Percentiles rank a stretch among this genome's conserved stretches.
Evolutionary conservation across 92 coral and sea anemone species (phyloP).

Genomic region (Virgularia gustaviana): DNA sequence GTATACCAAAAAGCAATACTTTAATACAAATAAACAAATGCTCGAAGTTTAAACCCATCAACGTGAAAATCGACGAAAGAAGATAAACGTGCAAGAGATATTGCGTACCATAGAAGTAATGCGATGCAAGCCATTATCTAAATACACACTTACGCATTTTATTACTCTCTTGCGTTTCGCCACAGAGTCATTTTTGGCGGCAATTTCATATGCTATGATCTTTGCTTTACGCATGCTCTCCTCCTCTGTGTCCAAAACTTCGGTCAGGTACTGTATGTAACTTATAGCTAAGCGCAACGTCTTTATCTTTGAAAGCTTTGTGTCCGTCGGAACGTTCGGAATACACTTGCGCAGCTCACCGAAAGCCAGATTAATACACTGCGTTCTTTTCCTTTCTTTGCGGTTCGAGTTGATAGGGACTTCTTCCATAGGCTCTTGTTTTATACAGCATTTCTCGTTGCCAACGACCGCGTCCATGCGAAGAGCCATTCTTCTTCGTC

Average conservation of each 20-base stretch:
- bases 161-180: slow-evolving; percentile 63
- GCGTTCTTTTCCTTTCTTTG: slow-evolving; percentile 89
- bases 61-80: too few species aligned
- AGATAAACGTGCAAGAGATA: too few species aligned
- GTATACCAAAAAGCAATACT: too few species aligned
- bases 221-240: slow-evolving; percentile 72
- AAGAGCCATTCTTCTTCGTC: neutral
- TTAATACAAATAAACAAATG: too few species aligned
- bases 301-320: slow-evolving; percentile 94
- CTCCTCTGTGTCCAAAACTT: slow-evolving; percentile 82
- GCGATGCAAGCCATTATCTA: neutral
- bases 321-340: slow-evolving; percentile 92
- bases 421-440: slow-evolving; percentile 30
- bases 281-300: slow-evolving; percentile 91
- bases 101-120: too few species aligned
- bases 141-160: slow-evolving; percentile 23
- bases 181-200: slow-evolving; percentile 68
- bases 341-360: slow-evolving; percentile 88
- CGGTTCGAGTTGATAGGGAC: slow-evolving; percentile 69
- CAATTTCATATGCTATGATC: slow-evolving; percentile 81
- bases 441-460: slow-evolving; percentile 31
- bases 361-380: slow-evolving; percentile 91
- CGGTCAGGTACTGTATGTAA: slow-evolving; percentile 84
- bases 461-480: slow-evolving; percentile 35
- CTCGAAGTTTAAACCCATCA: too few species aligned